Evolutionary conservation across 2,888 invertebrate species (phyloP), one percentile per base, ranked within the genome.

Genomic region (Nomada ferruginata): DNA sequence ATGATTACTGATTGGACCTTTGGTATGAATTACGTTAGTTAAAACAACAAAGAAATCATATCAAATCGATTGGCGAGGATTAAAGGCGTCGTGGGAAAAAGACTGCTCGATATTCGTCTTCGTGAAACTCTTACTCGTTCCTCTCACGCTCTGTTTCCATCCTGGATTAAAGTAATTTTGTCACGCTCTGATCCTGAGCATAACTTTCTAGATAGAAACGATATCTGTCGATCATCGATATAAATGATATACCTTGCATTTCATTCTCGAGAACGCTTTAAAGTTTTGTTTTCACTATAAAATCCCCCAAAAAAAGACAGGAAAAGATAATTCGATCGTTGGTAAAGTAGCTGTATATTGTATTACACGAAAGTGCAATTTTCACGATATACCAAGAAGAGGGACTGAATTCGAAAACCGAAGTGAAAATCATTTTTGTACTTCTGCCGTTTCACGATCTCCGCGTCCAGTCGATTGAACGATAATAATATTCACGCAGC

Each of bases 181-280:
- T 92, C 89, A 89, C 90, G 92, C 90, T 92, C 89, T 89, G 88
- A 85, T 90, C 91, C 80, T 80, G 77, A 70, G 66, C 80, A 75
- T 86, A 89, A 92, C 93, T 93, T 93, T 93, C 93, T 91, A 93
- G 79, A 74, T 63, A 29, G 57, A 65, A 63, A 47, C 64, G 60
- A 55, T 85, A 69, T 72, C 68, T 55, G 59, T 59, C 74, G 68
- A 75, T 82, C 83, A 86, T 82, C 71, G 76, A 84, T 68, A 36
- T 57, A 61, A 47, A 65, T 20, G 47, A 76, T 23, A 63, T 50
- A 20, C 42, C 55, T 61, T 3, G 26, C 53, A 18, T 53, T 15
- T 23, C 20, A 9, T 65, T 47, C 18, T 29, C 42, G 5, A 36
- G 55, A 44, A n/a, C 18, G 26, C 36, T 15, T 9, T 5, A 1